Base-by-base conservation (phyloP, 1,140 invertebrate genomes). In the Acromyrmex echinatior region DNA sequence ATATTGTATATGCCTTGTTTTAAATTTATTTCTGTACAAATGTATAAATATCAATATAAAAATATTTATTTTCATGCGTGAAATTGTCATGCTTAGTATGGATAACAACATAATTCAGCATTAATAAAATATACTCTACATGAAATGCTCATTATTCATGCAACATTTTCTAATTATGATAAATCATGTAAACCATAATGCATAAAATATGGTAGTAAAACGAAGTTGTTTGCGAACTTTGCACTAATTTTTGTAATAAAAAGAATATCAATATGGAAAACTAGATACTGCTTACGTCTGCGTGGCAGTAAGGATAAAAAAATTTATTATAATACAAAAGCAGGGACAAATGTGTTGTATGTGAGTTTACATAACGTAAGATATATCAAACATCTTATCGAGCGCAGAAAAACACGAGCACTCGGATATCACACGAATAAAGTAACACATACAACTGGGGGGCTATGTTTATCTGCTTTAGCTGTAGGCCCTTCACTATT, bases 371-470 rank as follows among this genome's bases (percentile, higher is more conserved):
- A 18, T 21, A 35, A 45, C 14, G 66, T 18, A 71, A 56, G 10
- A 58, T 1, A 58, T 28, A 70, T 56, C 21, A 60, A 80, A 28
- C 28, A 28, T 81, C 2, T 81, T 45, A 81, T 71, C 65, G 21
- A 71, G 1, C 21, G 6, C 31, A 77, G 51, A n/a, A 86, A 92
- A 53, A 79, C 53, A 78, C 45, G 76, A 65, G n/a, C n/a, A 73
- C 31, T 66, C 66, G 70, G 82, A 82, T 70, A 91, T 87, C 74
- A 92, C 76, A 88, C 84, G 88, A 68, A 79, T 87, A 90, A 89
- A 89, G 16, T 65, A 60, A 86, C 71, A 95, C 94, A 92, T 95
- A 95, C 95, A 93, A 94, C 91, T 88, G 93, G 90, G 56, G 92
- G 88, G 89, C 86, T 87, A 90, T 91, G 88, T 90, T 91, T 90